phyloP scores from a whole-genome alignment of 2,888 invertebrate genomes.

The Apodemia mormo region DNA sequence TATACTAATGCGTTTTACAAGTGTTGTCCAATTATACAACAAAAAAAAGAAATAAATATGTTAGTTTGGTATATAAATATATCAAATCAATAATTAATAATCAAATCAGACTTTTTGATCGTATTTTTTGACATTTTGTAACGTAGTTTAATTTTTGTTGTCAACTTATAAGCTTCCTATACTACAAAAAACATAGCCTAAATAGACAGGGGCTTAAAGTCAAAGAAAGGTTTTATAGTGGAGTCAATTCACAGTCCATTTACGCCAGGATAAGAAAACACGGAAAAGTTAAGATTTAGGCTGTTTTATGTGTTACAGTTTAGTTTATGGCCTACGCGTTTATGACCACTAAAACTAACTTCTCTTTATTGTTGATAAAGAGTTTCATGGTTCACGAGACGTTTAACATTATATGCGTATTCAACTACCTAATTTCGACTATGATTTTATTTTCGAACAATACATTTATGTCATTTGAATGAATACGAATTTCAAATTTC shows the following conservation, averaged over 20 bases:
- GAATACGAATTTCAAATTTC: neutral
- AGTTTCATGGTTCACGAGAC: conserved; percentile 42
- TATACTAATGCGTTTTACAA: too few species aligned
- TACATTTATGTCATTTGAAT: neutral
- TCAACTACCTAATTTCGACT: neutral
- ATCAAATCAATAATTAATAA: too few species aligned
- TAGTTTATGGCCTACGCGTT: conserved; percentile 60
- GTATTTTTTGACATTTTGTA: too few species aligned
- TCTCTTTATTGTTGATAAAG: conserved; percentile 57
- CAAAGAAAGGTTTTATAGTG: neutral
- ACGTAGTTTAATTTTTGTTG: too few species aligned
- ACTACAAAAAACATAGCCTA: neutral
- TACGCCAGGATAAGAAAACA: conserved; percentile 8
- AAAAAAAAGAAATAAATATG: too few species aligned
- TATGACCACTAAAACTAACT: conserved; percentile 65
- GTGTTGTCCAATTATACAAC: too few species aligned
- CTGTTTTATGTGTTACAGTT: conserved; percentile 36
- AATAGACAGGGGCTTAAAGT: conserved; percentile 2
- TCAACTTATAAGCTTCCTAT: neutral
- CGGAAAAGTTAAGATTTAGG: conserved; percentile 18
- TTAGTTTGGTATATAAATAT: too few species aligned
- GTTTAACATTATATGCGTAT: conserved; percentile 24
- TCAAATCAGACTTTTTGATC: too few species aligned
- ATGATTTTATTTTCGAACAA: neutral
- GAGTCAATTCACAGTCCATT: conserved; percentile 13